A percentile compares a stretch with the other conserved stretches of the same genome.
phyloP scores from a whole-genome alignment of 37 sponge, comb jelly and placozoan species.

The Mnemiopsis leidyi region DNA sequence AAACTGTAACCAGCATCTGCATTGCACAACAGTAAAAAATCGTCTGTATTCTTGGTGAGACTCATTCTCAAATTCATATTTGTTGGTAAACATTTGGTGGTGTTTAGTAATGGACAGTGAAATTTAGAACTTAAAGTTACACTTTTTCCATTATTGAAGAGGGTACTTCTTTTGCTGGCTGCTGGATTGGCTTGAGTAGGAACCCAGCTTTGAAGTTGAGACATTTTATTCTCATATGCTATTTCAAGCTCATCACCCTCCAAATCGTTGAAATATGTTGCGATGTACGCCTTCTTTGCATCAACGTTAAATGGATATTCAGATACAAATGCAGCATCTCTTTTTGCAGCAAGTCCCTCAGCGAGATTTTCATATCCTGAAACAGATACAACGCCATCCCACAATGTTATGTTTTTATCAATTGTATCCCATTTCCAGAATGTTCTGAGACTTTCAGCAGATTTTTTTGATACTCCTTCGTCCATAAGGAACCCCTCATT shows the following conservation, averaged over 20 bases:
- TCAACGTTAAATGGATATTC: not conserved
- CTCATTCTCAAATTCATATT: constrained; percentile 13
- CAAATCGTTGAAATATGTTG: not conserved
- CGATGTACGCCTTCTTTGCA: not conserved
- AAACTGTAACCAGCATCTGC: not conserved
- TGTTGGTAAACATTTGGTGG: constrained; percentile 31
- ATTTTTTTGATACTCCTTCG: not conserved
- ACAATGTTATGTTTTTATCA: not conserved
- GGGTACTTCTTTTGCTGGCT: not conserved
- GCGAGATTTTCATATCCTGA: not conserved
- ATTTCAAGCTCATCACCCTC: not conserved
- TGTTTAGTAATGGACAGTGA: constrained; percentile 25
- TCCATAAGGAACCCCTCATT: constrained; percentile 41
- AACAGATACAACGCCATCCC: not conserved
- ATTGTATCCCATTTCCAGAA: not conserved
- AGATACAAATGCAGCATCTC: not conserved
- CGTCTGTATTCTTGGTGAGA: constrained; percentile 42
- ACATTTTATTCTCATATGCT: not conserved
- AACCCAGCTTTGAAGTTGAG: not conserved
- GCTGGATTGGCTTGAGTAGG: constrained; percentile 29
- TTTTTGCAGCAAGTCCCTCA: not conserved
- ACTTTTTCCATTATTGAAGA: not conserved
- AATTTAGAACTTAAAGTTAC: not conserved
- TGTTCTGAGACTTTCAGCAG: constrained; percentile 20
- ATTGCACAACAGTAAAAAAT: constrained; percentile 32